A percentile compares a stretch with the other conserved stretches of the same genome.
phyloP scores from a whole-genome alignment of 2,797 vertebrate genomes.

The Sebastes vulpes region DNA sequence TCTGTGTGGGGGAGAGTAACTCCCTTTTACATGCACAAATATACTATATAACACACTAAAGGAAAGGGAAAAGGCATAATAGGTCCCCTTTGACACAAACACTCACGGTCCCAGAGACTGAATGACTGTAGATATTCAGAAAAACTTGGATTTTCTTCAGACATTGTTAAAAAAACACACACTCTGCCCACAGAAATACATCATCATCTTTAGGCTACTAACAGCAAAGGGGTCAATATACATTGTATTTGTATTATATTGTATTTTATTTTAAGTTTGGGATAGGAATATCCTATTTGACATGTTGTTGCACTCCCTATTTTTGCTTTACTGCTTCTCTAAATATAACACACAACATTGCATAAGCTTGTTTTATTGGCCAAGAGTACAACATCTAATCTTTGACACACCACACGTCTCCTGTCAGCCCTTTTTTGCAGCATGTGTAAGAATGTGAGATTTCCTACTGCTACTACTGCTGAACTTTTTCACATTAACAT shows the following conservation, averaged over 20 bases:
- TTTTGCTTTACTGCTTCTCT: neutral
- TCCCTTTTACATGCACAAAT: too few relatives aligned
- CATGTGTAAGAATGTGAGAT: neutral
- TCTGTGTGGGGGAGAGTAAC: too few relatives aligned
- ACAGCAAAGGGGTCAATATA: neutral
- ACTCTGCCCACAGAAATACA: too few relatives aligned
- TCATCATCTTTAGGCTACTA: neutral
- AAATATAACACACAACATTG: neutral
- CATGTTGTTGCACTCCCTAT: neutral
- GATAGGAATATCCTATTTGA: neutral
- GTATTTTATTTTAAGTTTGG: neutral
- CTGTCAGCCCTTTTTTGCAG: constrained; percentile 3
- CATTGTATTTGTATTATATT: neutral
- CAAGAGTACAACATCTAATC: constrained; percentile 18
- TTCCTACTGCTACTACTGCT: neutral
- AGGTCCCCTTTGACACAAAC: too few relatives aligned
- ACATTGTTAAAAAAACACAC: too few relatives aligned
- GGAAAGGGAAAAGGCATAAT: too few relatives aligned
- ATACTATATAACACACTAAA: too few relatives aligned
- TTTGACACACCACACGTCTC: neutral
- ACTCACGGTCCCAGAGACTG: too few relatives aligned
- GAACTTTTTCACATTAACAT: neutral
- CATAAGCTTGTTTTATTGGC: constrained; percentile 7
- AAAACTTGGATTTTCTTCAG: too few relatives aligned
- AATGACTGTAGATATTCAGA: too few relatives aligned